Conservation (phyloP, 2,888 invertebrate genomes). For the Alcis repandata region DNA sequence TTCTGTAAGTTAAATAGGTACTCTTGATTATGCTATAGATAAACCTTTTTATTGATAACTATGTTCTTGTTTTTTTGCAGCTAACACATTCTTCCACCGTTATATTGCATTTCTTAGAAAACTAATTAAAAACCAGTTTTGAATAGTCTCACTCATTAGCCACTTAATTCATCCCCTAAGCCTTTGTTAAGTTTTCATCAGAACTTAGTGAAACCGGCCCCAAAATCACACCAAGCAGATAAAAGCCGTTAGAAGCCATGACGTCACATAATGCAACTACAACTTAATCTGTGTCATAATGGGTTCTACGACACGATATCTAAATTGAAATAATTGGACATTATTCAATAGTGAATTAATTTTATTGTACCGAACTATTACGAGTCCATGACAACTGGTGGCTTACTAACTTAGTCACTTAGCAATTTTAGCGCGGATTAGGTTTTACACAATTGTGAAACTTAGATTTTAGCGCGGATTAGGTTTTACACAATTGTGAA, state of each 20-base stretch:
- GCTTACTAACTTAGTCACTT: background rate
- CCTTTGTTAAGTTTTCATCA: background rate
- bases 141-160: too few species aligned
- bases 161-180: background rate
- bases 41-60: too few species aligned
- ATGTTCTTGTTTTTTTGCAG: too few species aligned
- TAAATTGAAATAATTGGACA: conserved; percentile 33
- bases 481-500: background rate
- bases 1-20: too few species aligned
- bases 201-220: background rate
- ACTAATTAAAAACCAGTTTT: too few species aligned
- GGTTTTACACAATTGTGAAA: background rate
- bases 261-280: conserved; percentile 22
- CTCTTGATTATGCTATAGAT: too few species aligned
- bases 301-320: conserved; percentile 22
- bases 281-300: conserved; percentile 7
- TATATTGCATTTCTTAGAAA: too few species aligned
- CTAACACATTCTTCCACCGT: too few species aligned
- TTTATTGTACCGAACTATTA: conserved; percentile 16
- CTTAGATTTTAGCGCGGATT: background rate
- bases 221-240: conserved; percentile 14
- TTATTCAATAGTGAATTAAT: conserved; percentile 20
- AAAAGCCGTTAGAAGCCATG: conserved; percentile 23
- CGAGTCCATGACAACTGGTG: conserved; percentile 5
- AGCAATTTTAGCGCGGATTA: background rate